Conservation (phyloP, 2,888 invertebrate species). For the Listrodromus nycthemerus region DNA sequence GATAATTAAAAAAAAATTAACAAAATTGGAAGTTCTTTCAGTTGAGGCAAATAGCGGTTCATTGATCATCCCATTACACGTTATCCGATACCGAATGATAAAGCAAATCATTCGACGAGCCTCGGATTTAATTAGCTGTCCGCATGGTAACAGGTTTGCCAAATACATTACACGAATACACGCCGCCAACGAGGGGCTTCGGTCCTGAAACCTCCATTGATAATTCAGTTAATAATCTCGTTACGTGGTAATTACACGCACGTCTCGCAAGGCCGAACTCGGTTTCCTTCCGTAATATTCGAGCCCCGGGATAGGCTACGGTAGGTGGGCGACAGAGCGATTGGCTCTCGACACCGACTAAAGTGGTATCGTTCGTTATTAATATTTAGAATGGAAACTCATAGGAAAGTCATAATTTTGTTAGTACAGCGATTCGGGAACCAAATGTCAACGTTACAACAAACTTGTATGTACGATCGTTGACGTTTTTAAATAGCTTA, state of each 20-base stretch:
- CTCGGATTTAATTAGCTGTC: not conserved
- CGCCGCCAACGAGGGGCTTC: not conserved
- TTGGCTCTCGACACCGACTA: constrained; percentile 2
- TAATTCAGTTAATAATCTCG: constrained; percentile 54
- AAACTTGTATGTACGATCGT: too few relatives aligned
- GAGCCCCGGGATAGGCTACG: constrained; percentile 1
- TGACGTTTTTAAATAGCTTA: too few relatives aligned
- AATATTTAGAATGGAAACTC: too few relatives aligned
- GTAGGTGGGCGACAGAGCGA: not conserved
- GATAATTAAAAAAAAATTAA: not conserved
- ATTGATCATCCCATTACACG: not conserved
- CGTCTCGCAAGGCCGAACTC: constrained; percentile 46
- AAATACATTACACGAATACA: constrained; percentile 3
- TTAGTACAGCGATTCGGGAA: too few relatives aligned
- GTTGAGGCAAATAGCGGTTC: not conserved
- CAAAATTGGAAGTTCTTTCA: not conserved
- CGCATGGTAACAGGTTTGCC: constrained; percentile 7
- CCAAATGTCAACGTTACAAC: too few relatives aligned
- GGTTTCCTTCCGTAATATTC: constrained; percentile 56
- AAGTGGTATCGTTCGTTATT: not conserved
- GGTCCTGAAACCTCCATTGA: constrained; percentile 19
- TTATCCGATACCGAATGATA: constrained; percentile 33
- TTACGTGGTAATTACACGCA: constrained; percentile 51
- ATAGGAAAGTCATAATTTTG: too few relatives aligned
- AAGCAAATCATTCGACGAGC: constrained; percentile 5